Conservation (phyloP, 2,113 vertebrate species). For the Sialia sialis region DNA sequence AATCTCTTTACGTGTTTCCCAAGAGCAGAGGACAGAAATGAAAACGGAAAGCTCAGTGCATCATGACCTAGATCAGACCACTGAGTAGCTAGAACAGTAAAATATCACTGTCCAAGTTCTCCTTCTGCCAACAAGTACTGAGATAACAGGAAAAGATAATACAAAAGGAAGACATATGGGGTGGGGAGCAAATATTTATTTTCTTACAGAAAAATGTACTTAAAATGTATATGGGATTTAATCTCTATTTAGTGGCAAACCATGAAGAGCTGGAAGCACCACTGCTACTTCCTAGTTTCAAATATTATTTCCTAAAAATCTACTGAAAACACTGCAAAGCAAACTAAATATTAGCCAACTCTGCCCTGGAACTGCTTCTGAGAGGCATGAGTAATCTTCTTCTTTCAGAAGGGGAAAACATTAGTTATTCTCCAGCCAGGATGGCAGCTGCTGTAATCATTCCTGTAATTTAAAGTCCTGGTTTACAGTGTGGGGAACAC, state of each 20-base stretch:
- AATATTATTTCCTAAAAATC: not conserved
- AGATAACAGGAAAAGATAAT: not conserved
- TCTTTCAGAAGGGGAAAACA: not conserved
- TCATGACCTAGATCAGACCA: slow-evolving; percentile 27
- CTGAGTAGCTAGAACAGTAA: not conserved
- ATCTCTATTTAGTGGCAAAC: not conserved
- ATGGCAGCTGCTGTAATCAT: not conserved
- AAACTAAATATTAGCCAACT: not conserved
- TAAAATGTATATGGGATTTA: not conserved
- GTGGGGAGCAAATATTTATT: not conserved
- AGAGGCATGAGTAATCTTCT: not conserved
- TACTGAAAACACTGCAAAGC: not conserved
- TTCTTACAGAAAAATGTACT: not conserved
- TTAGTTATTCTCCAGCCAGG: not conserved
- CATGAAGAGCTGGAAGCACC: not conserved
- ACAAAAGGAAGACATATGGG: not conserved
- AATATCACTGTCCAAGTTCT: not conserved
- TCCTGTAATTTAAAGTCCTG: not conserved
- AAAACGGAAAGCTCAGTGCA: not conserved
- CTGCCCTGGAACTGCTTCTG: fast-evolving
- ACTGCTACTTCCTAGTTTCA: not conserved
- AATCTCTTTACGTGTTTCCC: slow-evolving; percentile 32
- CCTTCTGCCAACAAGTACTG: not conserved
- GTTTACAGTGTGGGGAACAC: not conserved
- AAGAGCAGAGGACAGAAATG: slow-evolving; percentile 25